Base-by-base conservation (phyloP, 2,113 vertebrate genomes). In the Kryptolebias marmoratus region DNA sequence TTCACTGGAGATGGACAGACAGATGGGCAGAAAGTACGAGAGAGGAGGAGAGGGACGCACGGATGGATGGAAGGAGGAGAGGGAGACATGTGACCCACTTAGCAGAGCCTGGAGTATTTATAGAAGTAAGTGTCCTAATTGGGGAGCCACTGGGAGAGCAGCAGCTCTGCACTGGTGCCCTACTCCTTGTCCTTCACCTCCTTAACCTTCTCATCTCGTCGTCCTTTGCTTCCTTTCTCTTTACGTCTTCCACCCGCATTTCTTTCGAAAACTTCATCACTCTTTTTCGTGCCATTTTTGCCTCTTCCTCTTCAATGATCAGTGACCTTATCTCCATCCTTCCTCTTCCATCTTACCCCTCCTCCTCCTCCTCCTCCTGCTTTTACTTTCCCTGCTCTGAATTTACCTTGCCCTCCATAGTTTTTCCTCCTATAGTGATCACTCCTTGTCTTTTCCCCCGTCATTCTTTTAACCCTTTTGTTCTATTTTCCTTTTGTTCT, bases 71-170 rank as follows among this genome's bases (percentile, higher is more conserved):
- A 81, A 85, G 71, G 74, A 88, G 79, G 80, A 87, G 80, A 85
- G 77, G 77, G 81, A 88, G 87, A 88, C 81, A 77, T 90, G 75
- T 91, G 93, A 93, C 93, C 93, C 91, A 94, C 73, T 92, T 94
- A 90, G 87, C 58, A 45, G 77, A 86, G 88, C 85, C 86, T 78
- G 77, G 75, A 90, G 89, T 94, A 94, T 93, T 94, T 93, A 93
- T 94, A 93, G 93, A 89, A 83, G 86, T 89, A 85, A 85, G 82
- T 92, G 93, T 83, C 91, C 93, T 94, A 93, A 93, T 94, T 94
- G 89, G 87, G 79, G 82, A 85, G 85, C 87, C 87, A 31, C 85
- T 84, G 90, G 90, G 91, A 91, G 80, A 85, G 85, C 82, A 42
- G 81, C 83, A 79, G 75, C 73, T 11, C 75, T 68, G 88, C 76